Conservation (phyloP, 2,113 vertebrate genomes). For the Osmerus eperlanus region DNA sequence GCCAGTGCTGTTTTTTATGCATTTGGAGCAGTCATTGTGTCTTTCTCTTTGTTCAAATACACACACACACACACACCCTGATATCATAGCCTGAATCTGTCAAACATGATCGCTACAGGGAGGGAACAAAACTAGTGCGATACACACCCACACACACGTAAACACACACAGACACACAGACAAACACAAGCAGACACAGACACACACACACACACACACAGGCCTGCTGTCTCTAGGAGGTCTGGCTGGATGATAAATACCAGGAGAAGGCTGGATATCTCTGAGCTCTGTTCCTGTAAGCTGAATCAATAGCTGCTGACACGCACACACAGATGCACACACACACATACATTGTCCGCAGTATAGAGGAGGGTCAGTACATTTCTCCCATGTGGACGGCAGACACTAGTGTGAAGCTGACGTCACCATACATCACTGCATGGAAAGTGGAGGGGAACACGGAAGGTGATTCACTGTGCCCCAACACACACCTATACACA, state of each 20-base stretch:
- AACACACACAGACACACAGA: slow-evolving; percentile 2
- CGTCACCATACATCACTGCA: no score
- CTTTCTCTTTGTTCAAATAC: slow-evolving; percentile 17
- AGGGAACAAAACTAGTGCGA: background rate
- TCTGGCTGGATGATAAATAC: slow-evolving; percentile 28
- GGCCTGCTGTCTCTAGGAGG: slow-evolving; percentile 21
- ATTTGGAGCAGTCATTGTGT: no score
- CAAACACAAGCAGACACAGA: background rate
- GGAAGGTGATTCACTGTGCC: no score
- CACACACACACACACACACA: slow-evolving; percentile 2
- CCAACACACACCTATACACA: slow-evolving; percentile 8
- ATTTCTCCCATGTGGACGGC: no score
- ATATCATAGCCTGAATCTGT: slow-evolving; percentile 1
- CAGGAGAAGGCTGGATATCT: slow-evolving; percentile 2
- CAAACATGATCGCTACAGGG: background rate
- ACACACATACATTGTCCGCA: background rate
- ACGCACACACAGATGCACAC: slow-evolving; percentile 15
- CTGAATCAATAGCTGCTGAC: slow-evolving; percentile 42
- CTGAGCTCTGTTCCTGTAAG: slow-evolving; percentile 47
- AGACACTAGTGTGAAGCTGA: no score
- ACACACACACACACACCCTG: slow-evolving; percentile 1
- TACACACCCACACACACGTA: background rate
- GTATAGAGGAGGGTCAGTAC: background rate
- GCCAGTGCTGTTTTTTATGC: no score
- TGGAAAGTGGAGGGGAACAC: no score